Evolutionary conservation across 1,140 invertebrate genomes (phyloP).

Genomic region (Ostrea edulis): DNA sequence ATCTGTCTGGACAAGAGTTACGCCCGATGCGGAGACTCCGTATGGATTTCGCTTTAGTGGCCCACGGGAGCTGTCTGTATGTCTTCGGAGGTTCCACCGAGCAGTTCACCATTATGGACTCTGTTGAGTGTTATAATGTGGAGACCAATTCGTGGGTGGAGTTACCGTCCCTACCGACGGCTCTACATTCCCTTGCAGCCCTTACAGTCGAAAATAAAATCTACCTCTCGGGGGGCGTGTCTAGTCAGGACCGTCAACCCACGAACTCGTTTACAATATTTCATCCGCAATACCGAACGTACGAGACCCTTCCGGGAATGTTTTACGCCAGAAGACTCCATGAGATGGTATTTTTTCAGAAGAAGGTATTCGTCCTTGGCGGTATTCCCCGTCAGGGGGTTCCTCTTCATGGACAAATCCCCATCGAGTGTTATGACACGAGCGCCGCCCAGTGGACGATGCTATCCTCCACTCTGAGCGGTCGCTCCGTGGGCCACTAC

Average conservation of each 20-base stretch:
- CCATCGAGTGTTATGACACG: conserved; percentile 75
- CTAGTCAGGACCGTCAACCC: conserved; percentile 71
- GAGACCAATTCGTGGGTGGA: conserved; percentile 88
- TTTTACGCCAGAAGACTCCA: conserved; percentile 76
- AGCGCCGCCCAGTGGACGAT: conserved; percentile 76
- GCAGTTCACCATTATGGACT: conserved; percentile 91
- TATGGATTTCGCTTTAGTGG: conserved; percentile 78
- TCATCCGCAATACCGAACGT: conserved; percentile 68
- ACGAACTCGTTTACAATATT: conserved; percentile 73
- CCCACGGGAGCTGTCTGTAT: conserved; percentile 90
- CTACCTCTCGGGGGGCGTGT: conserved; percentile 76
- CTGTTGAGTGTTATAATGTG: conserved; percentile 91
- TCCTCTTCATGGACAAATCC: conserved; percentile 75
- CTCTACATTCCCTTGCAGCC: conserved; percentile 75
- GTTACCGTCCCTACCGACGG: conserved; percentile 86
- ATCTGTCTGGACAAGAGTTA: conserved; percentile 74
- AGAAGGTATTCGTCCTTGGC: conserved; percentile 74
- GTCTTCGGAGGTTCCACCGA: conserved; percentile 96
- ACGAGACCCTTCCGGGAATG: conserved; percentile 73
- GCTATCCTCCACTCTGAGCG: conserved; percentile 75
- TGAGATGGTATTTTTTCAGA: conserved; percentile 74
- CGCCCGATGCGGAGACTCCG: conserved; percentile 73
- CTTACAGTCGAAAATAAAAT: conserved; percentile 67
- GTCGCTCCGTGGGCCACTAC: conserved; percentile 77
- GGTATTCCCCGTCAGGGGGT: conserved; percentile 75